Percentiles rank a stretch among this genome's conserved stretches.
Conservation (phyloP, 2,113 vertebrate species). For the Antechinus flavipes region DNA sequence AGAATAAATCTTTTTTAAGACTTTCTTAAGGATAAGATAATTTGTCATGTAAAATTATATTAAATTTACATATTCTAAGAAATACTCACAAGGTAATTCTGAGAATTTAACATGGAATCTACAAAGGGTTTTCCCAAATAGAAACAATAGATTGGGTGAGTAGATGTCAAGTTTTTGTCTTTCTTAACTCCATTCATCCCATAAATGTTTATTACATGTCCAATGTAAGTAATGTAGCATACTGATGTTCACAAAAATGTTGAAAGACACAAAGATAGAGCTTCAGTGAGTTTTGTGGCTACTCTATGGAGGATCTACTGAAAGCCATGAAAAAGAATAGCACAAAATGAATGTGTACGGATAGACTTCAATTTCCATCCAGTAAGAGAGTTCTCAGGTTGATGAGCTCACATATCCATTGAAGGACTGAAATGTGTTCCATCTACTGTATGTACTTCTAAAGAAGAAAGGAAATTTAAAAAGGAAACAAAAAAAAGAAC, state of each 20-base stretch:
- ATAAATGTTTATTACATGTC: background rate
- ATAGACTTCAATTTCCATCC: background rate
- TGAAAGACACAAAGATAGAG: background rate
- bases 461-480: no score
- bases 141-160: constrained; percentile 42
- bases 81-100: constrained; percentile 42
- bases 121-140: constrained; percentile 49
- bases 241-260: background rate
- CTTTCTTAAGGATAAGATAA: constrained; percentile 51
- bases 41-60: constrained; percentile 55
- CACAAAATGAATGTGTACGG: background rate
- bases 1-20: constrained; percentile 54
- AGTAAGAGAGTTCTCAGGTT: background rate
- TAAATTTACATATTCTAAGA: constrained; percentile 19
- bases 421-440: background rate
- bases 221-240: background rate
- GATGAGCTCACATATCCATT: background rate
- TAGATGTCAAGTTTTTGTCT: background rate
- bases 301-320: background rate
- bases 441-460: background rate
- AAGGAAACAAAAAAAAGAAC: no score
- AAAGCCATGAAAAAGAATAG: background rate
- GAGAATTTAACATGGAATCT: constrained; percentile 35
- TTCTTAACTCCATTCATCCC: background rate
- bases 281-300: background rate